Evolutionary conservation across 2,797 vertebrate species (phyloP).

Genomic region (Myotis myotis): DNA sequence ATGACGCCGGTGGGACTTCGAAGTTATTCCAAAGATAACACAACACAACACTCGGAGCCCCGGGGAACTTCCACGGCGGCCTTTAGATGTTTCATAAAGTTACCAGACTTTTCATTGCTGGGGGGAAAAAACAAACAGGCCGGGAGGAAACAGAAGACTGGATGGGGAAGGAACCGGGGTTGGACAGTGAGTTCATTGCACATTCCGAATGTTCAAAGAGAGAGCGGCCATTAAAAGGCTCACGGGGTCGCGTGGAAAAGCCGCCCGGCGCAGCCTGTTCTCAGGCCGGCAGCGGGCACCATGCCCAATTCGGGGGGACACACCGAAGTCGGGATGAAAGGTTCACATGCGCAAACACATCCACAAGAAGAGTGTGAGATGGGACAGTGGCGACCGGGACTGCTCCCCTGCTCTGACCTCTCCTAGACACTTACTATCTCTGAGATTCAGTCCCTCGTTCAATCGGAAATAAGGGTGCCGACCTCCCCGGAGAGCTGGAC

Average conservation of each 20-base stretch:
- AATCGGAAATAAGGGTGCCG: background rate
- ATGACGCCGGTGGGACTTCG: conserved; percentile 87
- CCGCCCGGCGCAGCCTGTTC: conserved; percentile 60
- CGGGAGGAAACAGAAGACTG: conserved; percentile 85
- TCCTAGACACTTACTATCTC: background rate
- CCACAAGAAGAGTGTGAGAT: background rate
- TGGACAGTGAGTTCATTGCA: conserved; percentile 84
- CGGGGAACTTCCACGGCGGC: conserved; percentile 90
- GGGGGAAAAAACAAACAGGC: conserved; percentile 76
- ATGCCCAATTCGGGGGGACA: background rate
- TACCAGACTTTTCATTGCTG: conserved; percentile 91
- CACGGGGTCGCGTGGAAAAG: conserved; percentile 70
- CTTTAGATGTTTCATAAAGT: conserved; percentile 92
- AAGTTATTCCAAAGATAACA: conserved; percentile 94
- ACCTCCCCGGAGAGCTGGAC: background rate
- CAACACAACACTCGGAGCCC: conserved; percentile 89
- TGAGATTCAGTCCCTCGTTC: background rate
- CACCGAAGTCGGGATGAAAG: background rate
- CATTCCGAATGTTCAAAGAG: conserved; percentile 83
- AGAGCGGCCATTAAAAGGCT: conserved; percentile 78
- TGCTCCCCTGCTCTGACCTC: background rate
- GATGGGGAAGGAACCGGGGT: conserved; percentile 81
- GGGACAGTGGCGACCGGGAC: background rate
- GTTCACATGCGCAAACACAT: too few relatives aligned
- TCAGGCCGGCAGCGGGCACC: background rate